Base-by-base conservation (phyloP, 1,140 invertebrate genomes). In the Schlechtendalia chinensis region DNA sequence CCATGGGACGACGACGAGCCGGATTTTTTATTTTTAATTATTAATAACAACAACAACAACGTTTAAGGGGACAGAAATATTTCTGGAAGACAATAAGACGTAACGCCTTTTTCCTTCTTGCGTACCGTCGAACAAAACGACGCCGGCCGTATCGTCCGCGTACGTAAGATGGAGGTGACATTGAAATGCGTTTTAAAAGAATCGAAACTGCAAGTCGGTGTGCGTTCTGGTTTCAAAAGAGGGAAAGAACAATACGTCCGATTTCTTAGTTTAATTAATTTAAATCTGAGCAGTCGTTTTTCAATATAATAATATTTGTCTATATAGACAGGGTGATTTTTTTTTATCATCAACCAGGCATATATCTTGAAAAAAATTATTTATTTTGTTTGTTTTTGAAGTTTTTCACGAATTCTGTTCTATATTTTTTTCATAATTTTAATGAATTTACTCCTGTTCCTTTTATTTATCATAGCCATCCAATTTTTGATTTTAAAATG, bases 11-110 rank as follows among this genome's bases (percentile, higher is more conserved):
- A 45, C 63, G 63, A 47, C 32, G 29, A 67, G 32, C n/a, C n/a
- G 39, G 11, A 32, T 50, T 14, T n/a, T 17, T 69, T 63, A 61
- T 79, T 79, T 50, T 50, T 79, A 39, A 4, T 79, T 79, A 47
- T 79, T 63, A 61, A 63, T 61, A 79, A 63, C 59, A 77, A 77
- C 45, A 77, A 77, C 53, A 75, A 75, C 72, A 45, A 59, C 56
- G 32, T 24, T 77, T 77, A 58, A 77, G 54, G 22, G 72, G 72
- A 29, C 27, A 77, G 56, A 58, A 75, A 77, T 69, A 69, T 59
- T 77, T 32, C n/a, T 0, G 6, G 39, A 24, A 77, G 72, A 69
- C 39, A 77, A 59, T 59, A 58, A 59, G 54, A 58, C 14, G 29
- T 17, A 29, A 59, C 54, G 56, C 72, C 32, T n/a, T 39, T 29